Conservation (phyloP, 2,797 vertebrate species). For the Anabacerthia variegaticeps region DNA sequence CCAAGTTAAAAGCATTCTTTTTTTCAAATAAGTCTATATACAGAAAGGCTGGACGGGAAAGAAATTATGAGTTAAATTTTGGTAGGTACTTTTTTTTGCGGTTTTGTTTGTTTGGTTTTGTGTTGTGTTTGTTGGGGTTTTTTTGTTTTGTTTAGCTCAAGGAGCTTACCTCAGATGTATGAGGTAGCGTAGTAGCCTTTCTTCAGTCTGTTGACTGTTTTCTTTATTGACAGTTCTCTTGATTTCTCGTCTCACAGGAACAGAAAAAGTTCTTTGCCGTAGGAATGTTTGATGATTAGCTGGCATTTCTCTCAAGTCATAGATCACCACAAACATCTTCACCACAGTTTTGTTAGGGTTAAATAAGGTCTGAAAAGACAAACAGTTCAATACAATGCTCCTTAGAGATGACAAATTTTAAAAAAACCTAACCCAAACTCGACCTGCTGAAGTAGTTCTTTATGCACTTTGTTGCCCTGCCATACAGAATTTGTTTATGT, state of each 20-base stretch:
- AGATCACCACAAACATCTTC: constrained; percentile 99
- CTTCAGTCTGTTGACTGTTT: constrained; percentile 81
- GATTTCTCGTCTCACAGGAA: constrained; percentile 91
- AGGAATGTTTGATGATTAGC: constrained; percentile 99
- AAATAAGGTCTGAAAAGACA: constrained; percentile 94
- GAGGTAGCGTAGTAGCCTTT: constrained; percentile 97
- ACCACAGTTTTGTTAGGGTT: constrained; percentile 99
- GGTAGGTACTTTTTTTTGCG: background rate
- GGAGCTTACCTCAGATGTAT: constrained; percentile 92
- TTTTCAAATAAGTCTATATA: background rate
- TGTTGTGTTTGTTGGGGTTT: background rate
- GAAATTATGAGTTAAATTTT: background rate
- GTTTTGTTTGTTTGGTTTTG: background rate
- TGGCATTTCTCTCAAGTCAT: constrained; percentile 96
- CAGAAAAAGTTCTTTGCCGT: constrained; percentile 97
- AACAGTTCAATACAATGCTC: background rate
- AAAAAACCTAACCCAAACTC: background rate
- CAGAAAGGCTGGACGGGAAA: background rate
- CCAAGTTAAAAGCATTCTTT: background rate
- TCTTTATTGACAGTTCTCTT: constrained; percentile 87
- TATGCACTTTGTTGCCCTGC: background rate
- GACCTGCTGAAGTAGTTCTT: background rate
- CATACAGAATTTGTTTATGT: fast-evolving
- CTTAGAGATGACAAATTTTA: background rate
- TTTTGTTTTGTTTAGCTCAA: background rate